Evolutionary conservation across 2,888 invertebrate genomes (phyloP).

Genomic region (Zonitis immaculata): DNA sequence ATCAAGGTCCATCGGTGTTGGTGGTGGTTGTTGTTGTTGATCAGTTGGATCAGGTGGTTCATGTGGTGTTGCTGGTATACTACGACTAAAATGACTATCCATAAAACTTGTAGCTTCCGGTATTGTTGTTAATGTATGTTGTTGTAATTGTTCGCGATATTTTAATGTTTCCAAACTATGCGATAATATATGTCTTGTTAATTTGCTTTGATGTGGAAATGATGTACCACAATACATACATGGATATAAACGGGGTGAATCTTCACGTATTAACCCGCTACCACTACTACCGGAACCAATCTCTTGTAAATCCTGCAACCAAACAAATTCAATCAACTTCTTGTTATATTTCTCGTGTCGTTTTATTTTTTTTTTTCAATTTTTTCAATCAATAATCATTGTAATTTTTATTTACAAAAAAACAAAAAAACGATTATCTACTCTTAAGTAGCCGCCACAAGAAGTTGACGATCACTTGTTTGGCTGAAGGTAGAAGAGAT

Average conservation of each 20-base stretch:
- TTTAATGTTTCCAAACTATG: conserved; percentile 85
- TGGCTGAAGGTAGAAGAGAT: conserved; percentile 51
- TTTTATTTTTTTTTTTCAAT: background rate
- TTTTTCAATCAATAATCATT: background rate
- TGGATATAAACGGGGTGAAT: conserved; percentile 62
- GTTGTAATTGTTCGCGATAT: conserved; percentile 69
- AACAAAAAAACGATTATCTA: background rate
- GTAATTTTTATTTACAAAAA: too few relatives aligned
- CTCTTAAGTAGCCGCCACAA: conserved; percentile 49
- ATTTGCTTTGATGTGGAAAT: conserved; percentile 87
- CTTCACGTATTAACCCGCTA: conserved; percentile 17
- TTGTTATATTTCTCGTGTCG: conserved; percentile 54
- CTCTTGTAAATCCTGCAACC: conserved; percentile 79
- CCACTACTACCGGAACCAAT: conserved; percentile 21
- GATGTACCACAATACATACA: conserved; percentile 88
- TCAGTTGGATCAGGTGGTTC: conserved; percentile 51
- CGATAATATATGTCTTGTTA: conserved; percentile 83
- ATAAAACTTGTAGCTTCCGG: conserved; percentile 40
- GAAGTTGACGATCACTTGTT: conserved; percentile 89
- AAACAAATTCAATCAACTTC: conserved; percentile 84
- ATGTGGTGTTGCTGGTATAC: conserved; percentile 41
- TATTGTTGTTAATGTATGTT: conserved; percentile 51
- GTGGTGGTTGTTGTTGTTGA: conserved; percentile 52
- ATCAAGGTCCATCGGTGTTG: conserved; percentile 59
- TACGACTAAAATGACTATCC: conserved; percentile 47